Evolutionary conservation across 1,140 invertebrate species (phyloP).

Genomic region (Anastrepha ludens): DNA sequence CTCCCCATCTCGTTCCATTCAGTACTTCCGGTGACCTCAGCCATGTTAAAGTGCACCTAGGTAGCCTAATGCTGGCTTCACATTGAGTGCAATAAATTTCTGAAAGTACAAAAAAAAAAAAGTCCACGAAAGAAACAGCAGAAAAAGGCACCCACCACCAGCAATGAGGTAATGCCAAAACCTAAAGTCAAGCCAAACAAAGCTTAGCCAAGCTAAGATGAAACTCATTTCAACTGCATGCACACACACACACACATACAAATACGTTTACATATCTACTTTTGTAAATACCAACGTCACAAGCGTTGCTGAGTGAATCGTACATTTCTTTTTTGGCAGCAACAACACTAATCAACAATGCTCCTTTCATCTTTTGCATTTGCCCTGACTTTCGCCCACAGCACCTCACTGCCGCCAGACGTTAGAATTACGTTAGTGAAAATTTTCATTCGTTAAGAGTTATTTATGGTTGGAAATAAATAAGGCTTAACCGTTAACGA

Average conservation of each 20-base stretch:
- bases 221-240: neutral
- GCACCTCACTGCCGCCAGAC: neutral
- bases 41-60: neutral
- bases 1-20: too few species aligned
- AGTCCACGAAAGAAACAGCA: neutral
- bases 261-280: too few species aligned
- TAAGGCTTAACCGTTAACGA: conserved; percentile 54
- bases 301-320: neutral
- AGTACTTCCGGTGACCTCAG: too few species aligned
- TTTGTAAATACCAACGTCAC: neutral
- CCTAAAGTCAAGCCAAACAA: conserved; percentile 40
- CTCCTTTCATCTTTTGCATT: conserved; percentile 6
- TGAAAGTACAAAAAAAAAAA: neutral
- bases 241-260: neutral
- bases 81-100: neutral
- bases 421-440: neutral
- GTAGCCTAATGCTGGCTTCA: neutral
- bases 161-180: neutral
- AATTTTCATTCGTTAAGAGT: conserved; percentile 53
- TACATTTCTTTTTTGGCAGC: conserved; percentile 3
- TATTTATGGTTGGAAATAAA: conserved; percentile 55
- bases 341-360: conserved; percentile 39
- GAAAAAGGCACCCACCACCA: neutral
- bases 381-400: neutral
- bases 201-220: neutral